phyloP scores from a whole-genome alignment of 2,797 vertebrate genomes.

The Alauda arvensis region DNA sequence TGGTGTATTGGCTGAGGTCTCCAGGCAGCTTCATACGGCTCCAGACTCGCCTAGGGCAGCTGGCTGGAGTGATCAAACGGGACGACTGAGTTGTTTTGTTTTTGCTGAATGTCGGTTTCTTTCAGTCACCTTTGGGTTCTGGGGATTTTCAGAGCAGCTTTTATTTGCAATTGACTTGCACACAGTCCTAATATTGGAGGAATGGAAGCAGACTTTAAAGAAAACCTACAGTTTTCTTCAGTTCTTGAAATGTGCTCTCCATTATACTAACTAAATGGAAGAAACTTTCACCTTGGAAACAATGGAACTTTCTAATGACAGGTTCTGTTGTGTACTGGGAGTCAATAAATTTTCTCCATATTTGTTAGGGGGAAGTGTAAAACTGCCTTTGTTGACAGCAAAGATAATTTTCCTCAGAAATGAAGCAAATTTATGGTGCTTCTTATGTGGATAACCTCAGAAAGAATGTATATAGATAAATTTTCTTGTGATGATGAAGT shows the following conservation, averaged over 20 bases:
- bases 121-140: conserved; percentile 34
- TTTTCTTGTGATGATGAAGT: neutral
- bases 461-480: neutral
- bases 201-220: neutral
- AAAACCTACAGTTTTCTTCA: neutral
- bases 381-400: conserved; percentile 32
- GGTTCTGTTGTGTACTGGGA: neutral
- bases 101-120: neutral
- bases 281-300: neutral
- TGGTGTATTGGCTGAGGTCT: conserved; percentile 34
- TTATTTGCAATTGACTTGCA: neutral
- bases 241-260: neutral
- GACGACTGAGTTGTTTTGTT: neutral
- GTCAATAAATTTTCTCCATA: neutral
- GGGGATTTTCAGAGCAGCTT: neutral
- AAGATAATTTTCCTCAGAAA: conserved; percentile 41
- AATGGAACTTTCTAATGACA: neutral
- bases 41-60: conserved; percentile 16
- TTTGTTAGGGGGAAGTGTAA: neutral
- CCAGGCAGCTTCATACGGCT: neutral
- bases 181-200: neutral
- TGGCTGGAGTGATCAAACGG: conserved; percentile 15
- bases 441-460: neutral
- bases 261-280: neutral
- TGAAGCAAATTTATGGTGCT: conserved; percentile 7